Evolutionary conservation across 2,113 vertebrate species (phyloP), one percentile per base, ranked within the genome.

Genomic region (Silurus asotus): DNA sequence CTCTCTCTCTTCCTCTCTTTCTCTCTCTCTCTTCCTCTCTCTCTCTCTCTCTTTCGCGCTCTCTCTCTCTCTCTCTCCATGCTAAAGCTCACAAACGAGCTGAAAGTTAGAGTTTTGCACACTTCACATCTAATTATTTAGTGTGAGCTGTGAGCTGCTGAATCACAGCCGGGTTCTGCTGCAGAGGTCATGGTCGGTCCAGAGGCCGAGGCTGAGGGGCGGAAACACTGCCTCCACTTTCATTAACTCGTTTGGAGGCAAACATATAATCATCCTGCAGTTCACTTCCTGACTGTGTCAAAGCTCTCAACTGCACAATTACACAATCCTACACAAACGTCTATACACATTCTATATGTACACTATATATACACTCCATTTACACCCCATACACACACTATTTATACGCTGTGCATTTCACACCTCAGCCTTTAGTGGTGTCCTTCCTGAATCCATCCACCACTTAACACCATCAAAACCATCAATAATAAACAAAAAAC

Each of bases 71-170:
- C 4, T 78, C 75, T 78, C 75, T 56, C 75, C 13, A 4, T 8
- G 75, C 13, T 1, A 28, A 77, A 77, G 75, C 75, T 56, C n/a
- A 17, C n/a, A 17, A 56, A 28, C 53, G n/a, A 56, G 53, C 53
- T 78, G 25, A 2, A 7, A 78, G 75, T 25, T 78, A 0, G n/a
- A 28, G 14, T 28, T 37, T 56, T 37, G 7, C 75, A 58, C 28
- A 28, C 75, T 56, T 78, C 53, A 77, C 53, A 56, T 77, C 75
- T 78, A 78, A 78, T 78, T 78, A 78, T 78, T 76, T 55, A 15
- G 53, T 15, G 17, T 7, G 75, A 55, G 53, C 51, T 78, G 75
- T 23, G 14, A 78, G 74, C 74, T 76, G 74, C 49, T 7, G 74
- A 76, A 76, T 76, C 74, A 55, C 49, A 14, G 74, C 74, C 20